Conservation (phyloP, 2,888 invertebrate genomes). For the Ophion ellenae region DNA sequence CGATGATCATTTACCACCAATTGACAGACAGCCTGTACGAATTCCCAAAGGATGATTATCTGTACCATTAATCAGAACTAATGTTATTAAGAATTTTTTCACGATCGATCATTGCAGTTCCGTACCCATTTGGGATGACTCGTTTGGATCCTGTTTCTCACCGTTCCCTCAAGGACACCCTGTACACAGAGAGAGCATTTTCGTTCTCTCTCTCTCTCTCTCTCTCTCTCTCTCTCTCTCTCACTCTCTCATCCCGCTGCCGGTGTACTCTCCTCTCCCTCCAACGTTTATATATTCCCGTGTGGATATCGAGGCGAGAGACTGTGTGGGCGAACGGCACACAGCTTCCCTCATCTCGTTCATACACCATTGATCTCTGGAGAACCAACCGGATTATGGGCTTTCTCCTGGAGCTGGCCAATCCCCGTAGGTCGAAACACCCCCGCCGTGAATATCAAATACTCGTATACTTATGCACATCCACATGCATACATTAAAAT, state of each 20-base stretch:
- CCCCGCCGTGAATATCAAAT: conserved; percentile 52
- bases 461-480: conserved; percentile 13
- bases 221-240: conserved; percentile 23
- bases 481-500: not conserved
- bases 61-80: too few relatives aligned
- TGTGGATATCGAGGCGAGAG: conserved; percentile 40
- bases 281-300: conserved; percentile 60
- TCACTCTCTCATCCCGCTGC: too few relatives aligned
- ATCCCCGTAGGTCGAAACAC: conserved; percentile 58
- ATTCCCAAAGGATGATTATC: too few relatives aligned
- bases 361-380: conserved; percentile 54
- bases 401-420: conserved; percentile 71
- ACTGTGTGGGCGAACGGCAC: conserved; percentile 37
- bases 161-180: conserved; percentile 38
- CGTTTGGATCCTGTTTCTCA: not conserved
- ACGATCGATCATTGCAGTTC: too few relatives aligned
- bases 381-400: conserved; percentile 66
- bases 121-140: not conserved
- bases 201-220: conserved; percentile 54
- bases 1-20: too few relatives aligned
- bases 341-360: conserved; percentile 65
- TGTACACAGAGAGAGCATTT: conserved; percentile 53
- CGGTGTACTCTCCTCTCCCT: conserved; percentile 52
- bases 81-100: not conserved
- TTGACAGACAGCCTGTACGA: too few relatives aligned